Conservation (phyloP, 1,140 invertebrate genomes). For the Neotoxoptera formosana region DNA sequence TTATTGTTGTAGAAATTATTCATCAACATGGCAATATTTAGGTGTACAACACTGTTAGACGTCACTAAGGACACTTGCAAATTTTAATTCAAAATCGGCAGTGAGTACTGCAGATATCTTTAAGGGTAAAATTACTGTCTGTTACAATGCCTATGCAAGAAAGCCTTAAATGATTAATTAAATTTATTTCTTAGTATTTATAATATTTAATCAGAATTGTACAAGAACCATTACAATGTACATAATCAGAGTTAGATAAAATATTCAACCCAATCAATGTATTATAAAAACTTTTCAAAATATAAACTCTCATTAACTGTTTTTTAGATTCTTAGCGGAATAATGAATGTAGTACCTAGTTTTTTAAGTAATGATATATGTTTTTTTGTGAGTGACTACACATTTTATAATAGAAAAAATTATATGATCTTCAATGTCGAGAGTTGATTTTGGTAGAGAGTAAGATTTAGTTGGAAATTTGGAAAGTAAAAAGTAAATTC, state of each 20-base stretch:
- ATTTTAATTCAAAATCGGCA: neutral
- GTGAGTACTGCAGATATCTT: neutral
- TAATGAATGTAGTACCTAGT: neutral
- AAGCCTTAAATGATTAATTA: neutral
- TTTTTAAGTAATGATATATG: neutral
- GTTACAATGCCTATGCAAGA: neutral
- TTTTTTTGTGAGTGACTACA: neutral
- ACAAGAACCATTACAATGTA: neutral
- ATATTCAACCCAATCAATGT: neutral
- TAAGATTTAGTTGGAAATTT: neutral
- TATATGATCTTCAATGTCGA: neutral
- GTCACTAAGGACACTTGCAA: accelerated
- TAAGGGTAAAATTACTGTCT: neutral
- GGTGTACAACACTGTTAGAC: neutral
- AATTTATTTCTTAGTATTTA: neutral
- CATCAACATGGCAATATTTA: neutral
- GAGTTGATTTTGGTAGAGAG: neutral
- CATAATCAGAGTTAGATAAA: too few species aligned
- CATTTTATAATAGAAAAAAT: neutral
- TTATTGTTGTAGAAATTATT: neutral
- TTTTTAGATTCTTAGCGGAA: neutral
- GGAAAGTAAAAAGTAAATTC: too few species aligned
- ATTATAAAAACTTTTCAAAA: neutral
- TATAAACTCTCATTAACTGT: neutral
- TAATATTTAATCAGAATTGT: neutral